phyloP scores from a whole-genome alignment of 1,140 invertebrate species.

The Ostrea edulis region DNA sequence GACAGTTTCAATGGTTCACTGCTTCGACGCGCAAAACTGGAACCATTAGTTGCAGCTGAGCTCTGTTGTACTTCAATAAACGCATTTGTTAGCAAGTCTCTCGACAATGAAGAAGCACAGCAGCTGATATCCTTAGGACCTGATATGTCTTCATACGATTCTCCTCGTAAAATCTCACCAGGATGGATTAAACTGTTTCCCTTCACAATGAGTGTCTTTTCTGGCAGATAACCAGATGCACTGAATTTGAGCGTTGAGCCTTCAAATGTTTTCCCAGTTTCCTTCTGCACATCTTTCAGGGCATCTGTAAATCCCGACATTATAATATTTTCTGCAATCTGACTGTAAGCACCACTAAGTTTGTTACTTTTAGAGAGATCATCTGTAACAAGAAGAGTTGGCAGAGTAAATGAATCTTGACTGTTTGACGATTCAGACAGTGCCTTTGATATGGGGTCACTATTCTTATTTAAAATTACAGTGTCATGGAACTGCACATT shows the following conservation, averaged over 20 bases:
- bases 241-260: conserved; percentile 30
- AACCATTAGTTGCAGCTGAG: conserved; percentile 49
- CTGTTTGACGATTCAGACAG: conserved; percentile 26
- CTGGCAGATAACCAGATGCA: conserved; percentile 11
- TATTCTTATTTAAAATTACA: conserved; percentile 1
- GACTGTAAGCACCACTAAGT: conserved; percentile 4
- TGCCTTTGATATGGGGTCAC: neutral
- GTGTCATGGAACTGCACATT: conserved; percentile 39
- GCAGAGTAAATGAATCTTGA: conserved; percentile 18
- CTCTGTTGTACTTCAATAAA: conserved; percentile 61
- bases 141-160: conserved; percentile 35
- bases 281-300: conserved; percentile 33
- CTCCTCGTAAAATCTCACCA: conserved; percentile 37
- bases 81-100: conserved; percentile 56
- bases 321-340: conserved; percentile 34
- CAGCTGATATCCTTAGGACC: conserved; percentile 42
- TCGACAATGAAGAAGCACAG: conserved; percentile 53
- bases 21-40: conserved; percentile 64
- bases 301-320: conserved; percentile 27
- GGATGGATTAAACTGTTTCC: conserved; percentile 28
- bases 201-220: conserved; percentile 20
- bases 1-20: conserved; percentile 69
- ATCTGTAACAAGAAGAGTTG: conserved; percentile 27
- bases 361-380: conserved; percentile 6
- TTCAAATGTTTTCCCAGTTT: neutral